phyloP scores from a whole-genome alignment of 1,140 invertebrate species.

The Megalonaias nervosa region DNA sequence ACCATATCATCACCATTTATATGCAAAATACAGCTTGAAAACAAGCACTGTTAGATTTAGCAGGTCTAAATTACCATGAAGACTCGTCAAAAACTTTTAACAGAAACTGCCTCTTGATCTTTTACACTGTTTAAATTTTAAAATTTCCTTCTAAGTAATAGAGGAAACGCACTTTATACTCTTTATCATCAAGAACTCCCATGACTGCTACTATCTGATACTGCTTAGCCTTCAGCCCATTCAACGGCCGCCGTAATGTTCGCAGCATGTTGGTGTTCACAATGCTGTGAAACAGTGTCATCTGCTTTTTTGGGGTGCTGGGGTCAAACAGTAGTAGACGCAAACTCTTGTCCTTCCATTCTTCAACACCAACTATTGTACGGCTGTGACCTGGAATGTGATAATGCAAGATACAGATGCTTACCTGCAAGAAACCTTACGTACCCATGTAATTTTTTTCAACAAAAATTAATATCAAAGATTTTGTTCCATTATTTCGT shows the following conservation, averaged over 20 bases:
- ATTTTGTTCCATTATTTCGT: too few relatives aligned
- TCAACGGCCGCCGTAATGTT: slow-evolving; percentile 81
- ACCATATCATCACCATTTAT: too few relatives aligned
- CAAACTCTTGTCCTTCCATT: slow-evolving; percentile 78
- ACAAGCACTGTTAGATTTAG: too few relatives aligned
- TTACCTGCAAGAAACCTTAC: too few relatives aligned
- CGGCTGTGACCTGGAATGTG: slow-evolving; percentile 84
- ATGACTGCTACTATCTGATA: slow-evolving; percentile 88
- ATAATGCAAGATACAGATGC: background rate
- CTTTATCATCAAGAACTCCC: slow-evolving; percentile 82
- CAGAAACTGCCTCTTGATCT: too few relatives aligned
- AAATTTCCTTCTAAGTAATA: too few relatives aligned
- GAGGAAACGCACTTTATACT: slow-evolving; percentile 70
- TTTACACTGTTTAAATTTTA: too few relatives aligned
- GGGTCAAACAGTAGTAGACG: slow-evolving; percentile 89
- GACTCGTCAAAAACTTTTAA: too few relatives aligned
- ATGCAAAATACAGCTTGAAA: too few relatives aligned
- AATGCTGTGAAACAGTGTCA: slow-evolving; percentile 77
- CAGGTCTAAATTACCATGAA: too few relatives aligned
- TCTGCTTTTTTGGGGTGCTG: slow-evolving; percentile 85
- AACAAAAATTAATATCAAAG: too few relatives aligned
- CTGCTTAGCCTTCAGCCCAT: slow-evolving; percentile 84
- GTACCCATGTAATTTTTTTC: too few relatives aligned
- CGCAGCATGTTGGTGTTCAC: slow-evolving; percentile 77
- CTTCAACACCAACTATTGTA: slow-evolving; percentile 90